Evolutionary conservation across 1,140 invertebrate genomes (phyloP), one percentile per base, ranked within the genome.

Genomic region (Macrotrachela quadricornifera): DNA sequence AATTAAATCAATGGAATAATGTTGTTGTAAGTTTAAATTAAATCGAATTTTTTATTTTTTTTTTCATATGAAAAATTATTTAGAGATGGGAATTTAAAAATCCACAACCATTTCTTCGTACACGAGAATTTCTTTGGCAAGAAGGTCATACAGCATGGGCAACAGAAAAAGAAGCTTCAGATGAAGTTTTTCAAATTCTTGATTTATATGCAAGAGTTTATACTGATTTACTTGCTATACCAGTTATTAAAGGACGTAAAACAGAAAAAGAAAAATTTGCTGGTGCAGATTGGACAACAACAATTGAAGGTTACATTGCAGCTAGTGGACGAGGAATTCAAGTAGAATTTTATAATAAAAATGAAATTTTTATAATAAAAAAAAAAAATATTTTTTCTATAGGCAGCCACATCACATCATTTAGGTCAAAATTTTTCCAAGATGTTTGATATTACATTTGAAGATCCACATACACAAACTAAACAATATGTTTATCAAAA

Each of bases 51-150:
- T n/a, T n/a, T n/a, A n/a, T n/a, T n/a, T n/a, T n/a, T n/a, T n/a
- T n/a, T n/a, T n/a, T n/a, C n/a, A n/a, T n/a, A n/a, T n/a, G n/a
- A n/a, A n/a, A n/a, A n/a, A n/a, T n/a, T n/a, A n/a, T n/a, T n/a
- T n/a, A n/a, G 83, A 77, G 92, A 63, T 99, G 94, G 94, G 94
- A 99, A 73, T 99, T 99, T 68, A 97, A 97, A 68, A 90, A 99
- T 73, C 92, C 94, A 6, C 91, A 94, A 65, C 94, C 94, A 8
- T 99, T 99, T 71, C 68, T 99, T 18, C 74, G 94, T 41, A 96
- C 92, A 0, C 75, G 94, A 56, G 94, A 99, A 72, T 99, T 99
- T 73, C 74, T 97, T 1, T 99, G 94, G 94, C 94, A 99, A 74
- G 94, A 99, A 74, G 94, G 94, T 2, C 94, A 99, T 68, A 85